phyloP scores from a whole-genome alignment of 2,888 invertebrate species.

The Cartodere bifasciata region DNA sequence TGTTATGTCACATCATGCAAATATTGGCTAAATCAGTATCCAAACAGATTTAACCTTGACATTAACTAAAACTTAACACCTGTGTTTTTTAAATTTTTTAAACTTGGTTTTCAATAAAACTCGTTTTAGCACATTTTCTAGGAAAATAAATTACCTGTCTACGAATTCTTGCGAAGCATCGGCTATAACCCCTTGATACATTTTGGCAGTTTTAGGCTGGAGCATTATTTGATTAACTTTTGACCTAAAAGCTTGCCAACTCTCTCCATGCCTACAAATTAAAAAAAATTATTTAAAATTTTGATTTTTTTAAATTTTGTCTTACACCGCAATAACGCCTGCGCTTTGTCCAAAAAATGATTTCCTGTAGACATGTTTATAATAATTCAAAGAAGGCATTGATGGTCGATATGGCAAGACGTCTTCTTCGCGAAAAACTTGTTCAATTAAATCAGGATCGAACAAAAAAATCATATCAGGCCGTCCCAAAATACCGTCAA shows the following conservation, averaged over 20 bases:
- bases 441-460: slow-evolving; percentile 56
- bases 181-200: slow-evolving; percentile 56
- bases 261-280: slow-evolving; percentile 59
- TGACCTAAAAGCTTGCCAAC: slow-evolving; percentile 65
- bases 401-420: slow-evolving; percentile 56
- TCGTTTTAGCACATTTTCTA: not conserved
- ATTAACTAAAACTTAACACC: not conserved
- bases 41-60: too few relatives aligned
- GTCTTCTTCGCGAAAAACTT: slow-evolving; percentile 56
- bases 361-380: slow-evolving; percentile 54
- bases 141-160: slow-evolving; percentile 37
- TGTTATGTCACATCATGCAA: too few relatives aligned
- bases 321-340: slow-evolving; percentile 65
- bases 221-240: slow-evolving; percentile 69
- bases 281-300: too few relatives aligned
- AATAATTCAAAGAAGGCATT: slow-evolving; percentile 63
- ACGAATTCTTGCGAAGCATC: slow-evolving; percentile 59
- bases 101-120: not conserved
- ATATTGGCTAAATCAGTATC: too few relatives aligned
- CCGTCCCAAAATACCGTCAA: slow-evolving; percentile 52
- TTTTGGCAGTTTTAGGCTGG: slow-evolving; percentile 57
- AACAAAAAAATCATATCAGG: slow-evolving; percentile 65
- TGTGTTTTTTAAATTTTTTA: not conserved
- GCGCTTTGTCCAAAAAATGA: slow-evolving; percentile 55
- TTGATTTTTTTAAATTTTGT: too few relatives aligned